Evolutionary conservation across 2,113 vertebrate species (phyloP), one percentile per base, ranked within the genome.

Genomic region (Xiphophorus couchianus): DNA sequence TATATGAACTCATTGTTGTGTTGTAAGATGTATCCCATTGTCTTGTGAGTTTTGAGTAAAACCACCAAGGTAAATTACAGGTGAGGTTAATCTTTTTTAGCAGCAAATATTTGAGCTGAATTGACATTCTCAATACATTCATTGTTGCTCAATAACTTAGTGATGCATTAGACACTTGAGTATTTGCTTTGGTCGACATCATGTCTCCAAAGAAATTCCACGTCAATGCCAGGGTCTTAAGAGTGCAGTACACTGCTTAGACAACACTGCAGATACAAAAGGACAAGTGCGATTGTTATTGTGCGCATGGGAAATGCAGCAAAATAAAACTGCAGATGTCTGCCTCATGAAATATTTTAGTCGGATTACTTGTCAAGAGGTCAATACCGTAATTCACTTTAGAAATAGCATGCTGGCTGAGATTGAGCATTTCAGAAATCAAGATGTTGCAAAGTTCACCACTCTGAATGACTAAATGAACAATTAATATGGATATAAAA

Each of bases 261-360:
- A 69, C 27, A 69, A 27, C 0, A 28, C 51, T 63, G 65, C 37
- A 28, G 7, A 8, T 3, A 28, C n/a, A 44, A 58, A n/a, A 28
- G 37, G 5, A 42, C 27, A 67, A 67, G 37, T 44, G 4, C 1
- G 17, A 39, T 29, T 33, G 28, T 44, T 42, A 67, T 67, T 27
- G 37, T 44, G 2, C 65, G 29, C 17, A 15, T 44, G 37, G 65
- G n/a, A 44, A 67, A 67, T 15, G 14, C 35, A 42, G 6, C 5
- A 9, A 42, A 66, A 42, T 67, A 67, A 67, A 42, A 42, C 13
- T 22, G 37, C 65, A 67, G 65, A 67, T 67, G 35, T 66, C 12
- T 39, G 65, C 5, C 65, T 67, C 13, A 14, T n/a, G 39, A 11
- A 28, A 28, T 29, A n/a, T 42, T 39, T 29, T n/a, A 28, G 14